Conservation (phyloP, 2,888 invertebrate genomes). For the Ditylenchus weischeri region DNA sequence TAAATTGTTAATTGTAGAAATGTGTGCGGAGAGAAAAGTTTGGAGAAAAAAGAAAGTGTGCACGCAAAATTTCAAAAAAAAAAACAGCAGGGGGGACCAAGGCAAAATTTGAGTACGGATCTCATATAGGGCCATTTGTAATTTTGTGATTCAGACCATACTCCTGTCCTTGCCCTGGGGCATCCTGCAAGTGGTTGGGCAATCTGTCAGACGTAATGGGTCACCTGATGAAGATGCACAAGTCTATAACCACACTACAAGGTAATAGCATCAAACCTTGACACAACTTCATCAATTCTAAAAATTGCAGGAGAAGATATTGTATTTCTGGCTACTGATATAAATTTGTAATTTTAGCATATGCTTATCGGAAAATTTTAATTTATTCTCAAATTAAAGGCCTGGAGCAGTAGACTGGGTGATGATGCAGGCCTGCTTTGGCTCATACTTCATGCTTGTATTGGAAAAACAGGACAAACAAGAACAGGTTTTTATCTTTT, state of each 20-base stretch:
- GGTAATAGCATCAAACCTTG: constrained; percentile 62
- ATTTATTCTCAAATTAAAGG: too few relatives aligned
- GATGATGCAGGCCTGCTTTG: constrained; percentile 99
- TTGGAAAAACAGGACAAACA: constrained; percentile 89
- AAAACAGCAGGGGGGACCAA: too few relatives aligned
- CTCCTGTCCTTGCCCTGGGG: constrained; percentile 97
- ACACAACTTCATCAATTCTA: not conserved
- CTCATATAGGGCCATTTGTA: not conserved
- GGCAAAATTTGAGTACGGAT: too few relatives aligned
- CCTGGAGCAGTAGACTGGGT: constrained; percentile 66
- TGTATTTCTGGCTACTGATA: constrained; percentile 97
- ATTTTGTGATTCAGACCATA: constrained; percentile 71
- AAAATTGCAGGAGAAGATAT: constrained; percentile 82
- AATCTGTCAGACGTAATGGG: constrained; percentile 96
- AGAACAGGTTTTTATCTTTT: constrained; percentile 63
- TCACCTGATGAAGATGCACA: constrained; percentile 83
- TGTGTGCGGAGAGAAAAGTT: too few relatives aligned
- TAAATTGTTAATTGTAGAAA: too few relatives aligned
- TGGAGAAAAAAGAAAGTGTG: too few relatives aligned
- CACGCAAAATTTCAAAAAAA: too few relatives aligned
- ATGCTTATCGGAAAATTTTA: too few relatives aligned
- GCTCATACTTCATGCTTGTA: constrained; percentile 98
- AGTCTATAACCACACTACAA: constrained; percentile 95
- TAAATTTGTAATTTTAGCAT: constrained; percentile 72
- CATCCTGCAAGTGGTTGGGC: constrained; percentile 98